Conservation (phyloP, 2,888 invertebrate species). For the Tuberolachnus salignus region DNA sequence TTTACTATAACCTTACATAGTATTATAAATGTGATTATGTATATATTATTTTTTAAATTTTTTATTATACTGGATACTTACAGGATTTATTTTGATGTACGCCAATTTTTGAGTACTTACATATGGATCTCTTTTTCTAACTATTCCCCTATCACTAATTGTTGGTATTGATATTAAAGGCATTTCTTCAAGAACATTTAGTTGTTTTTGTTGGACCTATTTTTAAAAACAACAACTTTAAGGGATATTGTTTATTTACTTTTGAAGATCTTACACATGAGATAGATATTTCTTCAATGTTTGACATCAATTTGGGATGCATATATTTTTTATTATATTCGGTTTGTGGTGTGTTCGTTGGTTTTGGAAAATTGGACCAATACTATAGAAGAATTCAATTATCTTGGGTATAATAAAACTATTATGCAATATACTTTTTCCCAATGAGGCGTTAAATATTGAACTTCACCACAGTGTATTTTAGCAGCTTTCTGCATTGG, state of each 20-base stretch:
- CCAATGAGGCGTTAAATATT: conserved; percentile 31
- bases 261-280: conserved; percentile 18
- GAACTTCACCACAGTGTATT: conserved; percentile 15
- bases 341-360: conserved; percentile 1
- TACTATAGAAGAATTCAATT: not conserved
- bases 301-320: conserved; percentile 21
- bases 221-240: not conserved
- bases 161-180: not conserved
- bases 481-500: not conserved
- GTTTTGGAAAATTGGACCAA: conserved; percentile 24
- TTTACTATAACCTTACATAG: conserved; percentile 8
- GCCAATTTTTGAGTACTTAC: conserved; percentile 35
- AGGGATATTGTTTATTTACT: not conserved
- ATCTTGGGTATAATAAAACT: not conserved
- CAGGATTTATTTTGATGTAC: conserved; percentile 35
- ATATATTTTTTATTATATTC: conserved; percentile 37
- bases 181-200: not conserved
- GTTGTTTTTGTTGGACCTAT: conserved; percentile 16
- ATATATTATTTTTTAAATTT: not conserved
- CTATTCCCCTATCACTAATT: conserved; percentile 18
- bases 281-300: not conserved
- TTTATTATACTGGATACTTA: not conserved
- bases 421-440: conserved; percentile 33
- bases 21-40: not conserved
- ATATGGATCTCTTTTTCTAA: conserved; percentile 41